Evolutionary conservation across 2,888 invertebrate species (phyloP).

Genomic region (Formica aserva): DNA sequence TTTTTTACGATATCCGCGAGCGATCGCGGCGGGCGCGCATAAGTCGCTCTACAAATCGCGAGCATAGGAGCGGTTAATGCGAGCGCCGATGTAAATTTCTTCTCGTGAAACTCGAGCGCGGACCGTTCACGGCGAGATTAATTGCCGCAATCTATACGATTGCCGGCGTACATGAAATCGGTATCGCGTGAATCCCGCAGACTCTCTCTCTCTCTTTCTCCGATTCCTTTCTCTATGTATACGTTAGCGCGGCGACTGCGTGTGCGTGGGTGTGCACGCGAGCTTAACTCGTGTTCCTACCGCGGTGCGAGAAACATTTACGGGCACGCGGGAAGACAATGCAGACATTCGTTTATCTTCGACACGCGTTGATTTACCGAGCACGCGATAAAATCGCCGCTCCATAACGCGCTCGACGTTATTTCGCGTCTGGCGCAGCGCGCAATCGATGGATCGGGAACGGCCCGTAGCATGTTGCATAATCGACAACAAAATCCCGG

Average conservation of each 20-base stretch:
- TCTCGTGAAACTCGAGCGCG: slow-evolving; percentile 71
- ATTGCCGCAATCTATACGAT: slow-evolving; percentile 74
- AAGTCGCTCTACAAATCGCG: slow-evolving; percentile 55
- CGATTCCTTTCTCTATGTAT: background rate
- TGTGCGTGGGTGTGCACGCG: slow-evolving; percentile 37
- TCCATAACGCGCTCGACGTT: slow-evolving; percentile 59
- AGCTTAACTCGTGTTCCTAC: slow-evolving; percentile 37
- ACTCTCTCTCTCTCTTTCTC: background rate
- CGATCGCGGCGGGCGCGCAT: slow-evolving; percentile 15
- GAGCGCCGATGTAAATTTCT: slow-evolving; percentile 71
- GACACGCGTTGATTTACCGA: slow-evolving; percentile 70
- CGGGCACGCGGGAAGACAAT: slow-evolving; percentile 65
- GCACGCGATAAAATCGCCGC: slow-evolving; percentile 61
- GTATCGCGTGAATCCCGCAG: slow-evolving; percentile 72
- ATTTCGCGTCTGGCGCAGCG: slow-evolving; percentile 48
- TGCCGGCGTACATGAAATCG: slow-evolving; percentile 71
- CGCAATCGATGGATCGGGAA: slow-evolving; percentile 57
- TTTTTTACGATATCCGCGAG: slow-evolving; percentile 62
- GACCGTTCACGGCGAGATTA: slow-evolving; percentile 68
- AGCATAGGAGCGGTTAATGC: slow-evolving; percentile 61
- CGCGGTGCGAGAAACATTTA: slow-evolving; percentile 41
- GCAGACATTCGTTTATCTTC: slow-evolving; percentile 74
- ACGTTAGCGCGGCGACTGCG: slow-evolving; percentile 27
- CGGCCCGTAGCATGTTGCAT: slow-evolving; percentile 36
- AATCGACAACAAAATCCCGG: slow-evolving; percentile 9